These are phyloP conservation scores for Columba guinea DNA, from an alignment of 2,797 vertebrate species.

Conservation along the genomic window DNA sequence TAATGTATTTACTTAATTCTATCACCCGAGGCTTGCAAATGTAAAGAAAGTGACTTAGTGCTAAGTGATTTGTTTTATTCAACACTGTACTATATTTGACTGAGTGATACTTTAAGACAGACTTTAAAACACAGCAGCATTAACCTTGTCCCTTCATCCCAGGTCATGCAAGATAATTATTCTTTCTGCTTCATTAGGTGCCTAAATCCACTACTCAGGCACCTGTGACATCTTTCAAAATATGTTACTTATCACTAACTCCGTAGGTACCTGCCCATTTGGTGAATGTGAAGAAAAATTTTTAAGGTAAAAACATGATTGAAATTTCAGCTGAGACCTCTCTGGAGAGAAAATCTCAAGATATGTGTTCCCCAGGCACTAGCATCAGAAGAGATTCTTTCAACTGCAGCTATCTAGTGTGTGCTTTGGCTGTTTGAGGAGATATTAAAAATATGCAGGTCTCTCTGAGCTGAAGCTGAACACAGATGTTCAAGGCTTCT, in stretches of 20 bases:
- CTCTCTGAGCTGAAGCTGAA: background rate
- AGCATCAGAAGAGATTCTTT: background rate
- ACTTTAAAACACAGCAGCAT: background rate
- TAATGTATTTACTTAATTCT: conserved; percentile 17
- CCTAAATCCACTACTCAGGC: background rate
- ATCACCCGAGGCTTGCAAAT: conserved; percentile 12
- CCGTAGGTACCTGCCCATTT: background rate
- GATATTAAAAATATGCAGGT: background rate
- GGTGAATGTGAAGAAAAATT: background rate
- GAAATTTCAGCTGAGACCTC: background rate
- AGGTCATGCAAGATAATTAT: conserved; percentile 7
- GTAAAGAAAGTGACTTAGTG: background rate
- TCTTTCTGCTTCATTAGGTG: conserved; percentile 17
- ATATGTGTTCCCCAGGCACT: background rate
- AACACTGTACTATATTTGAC: background rate
- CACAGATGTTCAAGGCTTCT: background rate
- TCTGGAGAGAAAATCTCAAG: background rate
- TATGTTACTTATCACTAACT: background rate
- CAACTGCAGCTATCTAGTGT: background rate
- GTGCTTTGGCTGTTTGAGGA: background rate
- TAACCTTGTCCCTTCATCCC: background rate
- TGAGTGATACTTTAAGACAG: background rate
- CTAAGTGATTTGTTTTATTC: conserved; percentile 24
- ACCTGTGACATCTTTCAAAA: background rate
- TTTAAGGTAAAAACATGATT: background rate